Evolutionary conservation across 2,113 vertebrate species (phyloP).

Genomic region (Machaerirhynchus nigripectus): DNA sequence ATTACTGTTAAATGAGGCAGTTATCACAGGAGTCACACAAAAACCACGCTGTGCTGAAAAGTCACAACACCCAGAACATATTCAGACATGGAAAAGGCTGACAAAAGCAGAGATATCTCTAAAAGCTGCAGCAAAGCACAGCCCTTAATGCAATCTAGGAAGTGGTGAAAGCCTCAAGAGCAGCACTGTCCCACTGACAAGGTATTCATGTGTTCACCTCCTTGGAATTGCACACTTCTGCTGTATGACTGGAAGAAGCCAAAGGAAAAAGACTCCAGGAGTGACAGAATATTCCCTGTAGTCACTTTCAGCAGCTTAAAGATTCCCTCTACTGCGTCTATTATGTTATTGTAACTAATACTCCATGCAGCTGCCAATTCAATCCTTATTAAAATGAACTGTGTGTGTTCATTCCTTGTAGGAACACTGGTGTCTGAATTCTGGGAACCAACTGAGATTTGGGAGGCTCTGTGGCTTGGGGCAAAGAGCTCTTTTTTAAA

Average conservation of each 20-base stretch:
- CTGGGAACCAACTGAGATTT: slow-evolving; percentile 48
- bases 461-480: slow-evolving; percentile 46
- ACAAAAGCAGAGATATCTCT: background rate
- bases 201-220: background rate
- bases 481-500: background rate
- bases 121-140: background rate
- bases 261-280: background rate
- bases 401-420: slow-evolving; percentile 43
- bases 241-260: background rate
- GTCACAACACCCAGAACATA: background rate
- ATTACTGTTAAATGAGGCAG: background rate
- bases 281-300: background rate
- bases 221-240: background rate
- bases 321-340: background rate
- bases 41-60: background rate
- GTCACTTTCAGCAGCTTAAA: background rate
- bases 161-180: background rate
- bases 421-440: slow-evolving; percentile 38
- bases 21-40: background rate
- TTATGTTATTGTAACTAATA: slow-evolving; percentile 40
- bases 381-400: slow-evolving; percentile 34
- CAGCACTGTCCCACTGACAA: background rate
- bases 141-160: background rate
- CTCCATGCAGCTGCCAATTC: background rate
- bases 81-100: background rate